Conservation (phyloP, 2,797 vertebrate species). For the Valencia hispanica region DNA sequence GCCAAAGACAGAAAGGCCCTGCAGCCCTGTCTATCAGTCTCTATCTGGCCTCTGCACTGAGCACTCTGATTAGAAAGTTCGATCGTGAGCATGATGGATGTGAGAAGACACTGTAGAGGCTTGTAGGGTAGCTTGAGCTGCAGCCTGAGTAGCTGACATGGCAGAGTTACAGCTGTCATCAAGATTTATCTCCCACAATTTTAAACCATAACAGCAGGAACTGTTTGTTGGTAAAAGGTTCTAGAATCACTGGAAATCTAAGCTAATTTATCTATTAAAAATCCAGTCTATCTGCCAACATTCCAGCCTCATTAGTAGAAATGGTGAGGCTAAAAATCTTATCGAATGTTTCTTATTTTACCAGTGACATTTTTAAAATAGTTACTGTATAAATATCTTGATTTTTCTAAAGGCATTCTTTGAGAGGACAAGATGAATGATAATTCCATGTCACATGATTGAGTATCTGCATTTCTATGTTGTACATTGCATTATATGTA, state of each 20-base stretch:
- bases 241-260: slow-evolving; percentile 15
- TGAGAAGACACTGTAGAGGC: slow-evolving; percentile 51
- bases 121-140: slow-evolving; percentile 40
- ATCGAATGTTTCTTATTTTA: neutral
- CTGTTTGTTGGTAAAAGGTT: slow-evolving; percentile 20
- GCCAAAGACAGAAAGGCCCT: slow-evolving; percentile 44
- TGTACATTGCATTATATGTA: too few species aligned
- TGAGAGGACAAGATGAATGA: neutral
- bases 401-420: neutral
- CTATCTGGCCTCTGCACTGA: slow-evolving; percentile 44
- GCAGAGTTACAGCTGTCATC: slow-evolving; percentile 26
- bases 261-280: slow-evolving; percentile 19
- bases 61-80: slow-evolving; percentile 64
- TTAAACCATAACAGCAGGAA: slow-evolving; percentile 20
- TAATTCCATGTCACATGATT: neutral
- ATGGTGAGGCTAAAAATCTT: neutral
- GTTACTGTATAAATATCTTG: neutral
- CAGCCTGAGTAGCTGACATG: slow-evolving; percentile 39
- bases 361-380: slow-evolving; percentile 2
- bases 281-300: neutral
- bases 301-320: neutral
- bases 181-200: slow-evolving; percentile 26
- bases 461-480: neutral
- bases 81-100: slow-evolving; percentile 65
- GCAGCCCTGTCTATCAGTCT: slow-evolving; percentile 60